Base-by-base conservation (phyloP, 2,888 invertebrate species). In the Archips xylosteana region DNA sequence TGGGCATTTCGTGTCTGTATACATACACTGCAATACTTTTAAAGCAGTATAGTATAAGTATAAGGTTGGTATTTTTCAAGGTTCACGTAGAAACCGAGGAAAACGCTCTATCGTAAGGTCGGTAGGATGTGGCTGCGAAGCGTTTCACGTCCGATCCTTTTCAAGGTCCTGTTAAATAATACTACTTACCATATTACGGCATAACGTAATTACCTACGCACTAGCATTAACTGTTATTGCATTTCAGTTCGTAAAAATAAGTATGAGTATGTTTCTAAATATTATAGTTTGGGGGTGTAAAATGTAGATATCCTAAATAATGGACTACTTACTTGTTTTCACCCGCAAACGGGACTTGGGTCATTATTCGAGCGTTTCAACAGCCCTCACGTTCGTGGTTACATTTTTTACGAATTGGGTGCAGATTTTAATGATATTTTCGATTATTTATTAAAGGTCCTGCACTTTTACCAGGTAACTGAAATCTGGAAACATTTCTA, bases 101-200 rank as follows among this genome's bases (percentile, higher is more conserved):
- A 74, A 69, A 64, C 36, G 36, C n/a, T 67, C 57, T 42, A 60
- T 60, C 60, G 13, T 54, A 36, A 65, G 64, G 51, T 23, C 70
- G 70, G 59, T 39, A 51, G 73, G 73, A 74, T 69, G 69, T 36
- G 47, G 57, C 45, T 32, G 54, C 39, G 32, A 49, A 73, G 47
- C 73, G 73, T 73, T 73, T 68, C 69, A 74, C 70, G 51, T 74
- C 74, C 73, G 73, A 32, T 36, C 51, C 49, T 3, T 42, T 73
- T 73, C 73, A 73, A 68, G 68, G 73, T 39, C 59, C 63, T 15
- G 39, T 69, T 64, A 68, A 73, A 69, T 73, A 64, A 68, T 49
- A 63, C 32, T 61, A 54, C 62, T 49, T 36, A 73, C 68, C 49
- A 62, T 23, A 15, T 39, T 57, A 57, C 57, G 12, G 15, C 15